A percentile compares a stretch with the other conserved stretches of the same genome.
phyloP scores from a whole-genome alignment of 30 jellyfish, hydroid and myxozoan genomes.

The Mastigias papua region DNA sequence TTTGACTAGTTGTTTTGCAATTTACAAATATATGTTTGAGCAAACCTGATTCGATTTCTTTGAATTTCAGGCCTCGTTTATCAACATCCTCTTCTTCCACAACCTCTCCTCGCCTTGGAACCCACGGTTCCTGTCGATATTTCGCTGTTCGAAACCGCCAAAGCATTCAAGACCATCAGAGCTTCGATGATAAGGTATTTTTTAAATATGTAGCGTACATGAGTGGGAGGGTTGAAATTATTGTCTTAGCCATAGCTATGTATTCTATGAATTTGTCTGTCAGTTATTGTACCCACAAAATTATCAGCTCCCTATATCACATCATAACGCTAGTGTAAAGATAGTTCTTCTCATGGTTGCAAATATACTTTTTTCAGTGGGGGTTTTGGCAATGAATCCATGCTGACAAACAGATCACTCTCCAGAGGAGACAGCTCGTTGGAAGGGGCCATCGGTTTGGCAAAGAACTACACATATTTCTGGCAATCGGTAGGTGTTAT shows the following conservation, averaged over 20 bases:
- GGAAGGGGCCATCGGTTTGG: slow-evolving; percentile 38
- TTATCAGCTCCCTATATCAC: too few species aligned
- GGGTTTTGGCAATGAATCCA: not conserved
- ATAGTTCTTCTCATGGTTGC: too few species aligned
- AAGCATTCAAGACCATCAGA: slow-evolving; percentile 5
- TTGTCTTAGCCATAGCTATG: too few species aligned
- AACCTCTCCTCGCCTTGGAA: slow-evolving; percentile 44
- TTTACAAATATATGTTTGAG: too few species aligned
- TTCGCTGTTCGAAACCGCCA: slow-evolving; percentile 14
- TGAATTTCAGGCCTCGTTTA: slow-evolving; percentile 30
- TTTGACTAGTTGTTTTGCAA: too few species aligned
- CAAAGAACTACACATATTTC: slow-evolving; percentile 28
- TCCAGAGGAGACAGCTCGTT: slow-evolving; percentile 49
- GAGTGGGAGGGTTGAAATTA: too few species aligned
- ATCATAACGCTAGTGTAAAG: too few species aligned
- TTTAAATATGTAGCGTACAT: too few species aligned
- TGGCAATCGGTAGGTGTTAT: slow-evolving; percentile 38
- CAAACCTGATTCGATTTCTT: too few species aligned
- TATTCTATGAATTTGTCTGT: too few species aligned
- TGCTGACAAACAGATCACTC: slow-evolving; percentile 22
- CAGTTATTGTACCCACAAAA: too few species aligned
- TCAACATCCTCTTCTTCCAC: slow-evolving; percentile 44
- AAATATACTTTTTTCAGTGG: slow-evolving; percentile 23
- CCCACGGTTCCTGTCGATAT: slow-evolving; percentile 55
- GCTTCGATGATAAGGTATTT: slow-evolving; percentile 34